Evolutionary conservation across 2,797 vertebrate species (phyloP).

Genomic region (Diplodus sargus): DNA sequence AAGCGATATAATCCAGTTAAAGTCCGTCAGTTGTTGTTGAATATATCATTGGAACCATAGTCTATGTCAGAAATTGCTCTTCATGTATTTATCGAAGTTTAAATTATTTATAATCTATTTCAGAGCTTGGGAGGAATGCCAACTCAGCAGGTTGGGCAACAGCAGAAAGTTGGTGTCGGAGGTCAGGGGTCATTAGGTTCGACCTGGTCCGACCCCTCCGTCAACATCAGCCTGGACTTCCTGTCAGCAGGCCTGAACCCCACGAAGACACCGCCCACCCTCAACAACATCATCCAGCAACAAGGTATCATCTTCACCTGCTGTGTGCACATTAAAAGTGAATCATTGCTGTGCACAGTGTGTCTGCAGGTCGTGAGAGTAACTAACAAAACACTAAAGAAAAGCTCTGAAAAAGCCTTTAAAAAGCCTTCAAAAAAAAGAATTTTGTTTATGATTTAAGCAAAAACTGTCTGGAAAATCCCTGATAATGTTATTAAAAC

Average conservation of each 20-base stretch:
- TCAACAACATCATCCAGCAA: conserved; percentile 97
- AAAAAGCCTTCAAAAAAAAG: no score
- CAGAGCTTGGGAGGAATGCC: conserved; percentile 86
- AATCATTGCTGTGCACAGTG: not conserved
- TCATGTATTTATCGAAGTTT: conserved; percentile 6
- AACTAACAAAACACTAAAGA: not conserved
- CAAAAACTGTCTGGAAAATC: not conserved
- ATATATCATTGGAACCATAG: no score
- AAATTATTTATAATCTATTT: conserved; percentile 53
- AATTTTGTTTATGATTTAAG: not conserved
- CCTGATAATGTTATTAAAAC: not conserved
- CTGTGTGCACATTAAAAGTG: not conserved
- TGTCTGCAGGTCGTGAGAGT: not conserved
- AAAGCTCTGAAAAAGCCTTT: no score
- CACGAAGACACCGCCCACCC: conserved; percentile 94
- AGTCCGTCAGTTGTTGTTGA: no score
- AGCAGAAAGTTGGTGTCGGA: conserved; percentile 85
- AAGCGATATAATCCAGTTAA: no score
- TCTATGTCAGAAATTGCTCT: not conserved
- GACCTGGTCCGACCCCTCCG: conserved; percentile 98
- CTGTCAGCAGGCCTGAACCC: conserved; percentile 94
- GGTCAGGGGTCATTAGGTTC: conserved; percentile 90
- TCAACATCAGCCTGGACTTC: conserved; percentile 99
- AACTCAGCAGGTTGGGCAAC: conserved; percentile 85
- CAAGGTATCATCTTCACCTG: conserved; percentile 86